Evolutionary conservation across 1,140 invertebrate species (phyloP), one percentile per base, ranked within the genome.

Genomic region (Neodiprion fabricii): DNA sequence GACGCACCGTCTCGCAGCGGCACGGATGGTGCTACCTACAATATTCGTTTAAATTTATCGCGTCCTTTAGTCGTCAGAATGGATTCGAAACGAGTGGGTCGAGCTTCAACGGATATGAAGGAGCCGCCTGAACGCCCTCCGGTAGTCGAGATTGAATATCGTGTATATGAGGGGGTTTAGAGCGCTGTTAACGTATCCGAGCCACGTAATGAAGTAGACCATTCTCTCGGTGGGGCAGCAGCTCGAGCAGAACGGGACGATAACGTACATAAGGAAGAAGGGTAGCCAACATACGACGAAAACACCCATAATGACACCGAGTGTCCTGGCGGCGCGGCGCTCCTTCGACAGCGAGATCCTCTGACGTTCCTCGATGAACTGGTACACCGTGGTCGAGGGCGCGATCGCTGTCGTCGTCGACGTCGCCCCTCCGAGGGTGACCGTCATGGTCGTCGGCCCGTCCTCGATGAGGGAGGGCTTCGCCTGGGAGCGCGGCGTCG

Each of bases 161-260:
- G 97, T 98, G 87, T 99, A 99, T 78, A 99, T 99, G 79, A 99
- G 92, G 11, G 98, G 98, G 88, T 99, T 99, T 11, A 99, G 90
- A n/a, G 96, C 96, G 28, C 97, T 98, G 88, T 99, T 99, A 74
- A 98, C 93, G 85, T 99, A 99, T 28, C 98, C 98, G 61, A 99
- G 91, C 98, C 98, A 99, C 48, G 96, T 97, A 79, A 97, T 96
- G 82, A 97, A 96, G 85, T 96, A 96, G 66, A 95, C 93, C 72
- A 97, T 89, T 80, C 93, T 92, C 61, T 93, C 91, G 8, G 94
- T 95, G 12, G 95, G 93, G 83, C 94, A 94, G 83, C 95, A 96
- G 67, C 89, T 90, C 1, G 91, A 86, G 84, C 96, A 98, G 83
- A 97, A 97, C 1, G 96, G 96, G 72, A 95, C 90, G 72, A 97